These are phyloP conservation scores for Eupithecia abbreviata DNA, from an alignment of 2,888 invertebrate genomes.

Conservation along the genomic window DNA sequence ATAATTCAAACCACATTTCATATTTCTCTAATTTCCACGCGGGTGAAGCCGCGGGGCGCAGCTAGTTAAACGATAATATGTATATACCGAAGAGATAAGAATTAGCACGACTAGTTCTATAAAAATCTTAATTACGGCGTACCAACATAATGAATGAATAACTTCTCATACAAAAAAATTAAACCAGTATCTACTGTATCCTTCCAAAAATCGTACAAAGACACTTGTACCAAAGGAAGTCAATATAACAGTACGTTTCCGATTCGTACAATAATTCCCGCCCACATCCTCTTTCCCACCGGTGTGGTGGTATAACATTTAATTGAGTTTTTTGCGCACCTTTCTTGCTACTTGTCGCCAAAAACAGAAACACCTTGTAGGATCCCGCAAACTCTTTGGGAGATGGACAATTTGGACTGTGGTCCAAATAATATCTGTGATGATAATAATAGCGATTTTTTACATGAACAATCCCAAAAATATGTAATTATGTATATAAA, in stretches of 20 bases:
- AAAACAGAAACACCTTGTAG: conserved; percentile 51
- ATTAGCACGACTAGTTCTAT: not conserved
- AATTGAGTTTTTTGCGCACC: conserved; percentile 56
- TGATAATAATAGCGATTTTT: not conserved
- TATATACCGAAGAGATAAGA: not conserved
- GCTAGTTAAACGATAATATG: not conserved
- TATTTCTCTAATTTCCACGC: too few species aligned
- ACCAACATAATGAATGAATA: not conserved
- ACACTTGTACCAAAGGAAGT: conserved; percentile 36
- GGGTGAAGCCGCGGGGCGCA: too few species aligned
- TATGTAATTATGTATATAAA: too few species aligned
- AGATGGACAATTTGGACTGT: conserved; percentile 27
- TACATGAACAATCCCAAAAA: too few species aligned
- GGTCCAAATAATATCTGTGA: conserved; percentile 16
- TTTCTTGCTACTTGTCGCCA: conserved; percentile 68
- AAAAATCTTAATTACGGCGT: not conserved
- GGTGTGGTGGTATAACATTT: conserved; percentile 37
- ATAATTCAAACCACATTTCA: too few species aligned
- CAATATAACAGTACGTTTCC: conserved; percentile 40
- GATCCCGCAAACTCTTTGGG: conserved; percentile 33
- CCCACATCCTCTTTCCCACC: conserved; percentile 51
- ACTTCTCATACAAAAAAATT: not conserved
- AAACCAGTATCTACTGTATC: conserved; percentile 14
- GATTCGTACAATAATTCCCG: conserved; percentile 42
- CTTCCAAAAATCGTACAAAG: conserved; percentile 9